A percentile compares a stretch with the other conserved stretches of the same genome.
These are phyloP conservation scores for Sander vitreus DNA, from an alignment of 2,113 vertebrate genomes.

Conservation along the genomic window DNA sequence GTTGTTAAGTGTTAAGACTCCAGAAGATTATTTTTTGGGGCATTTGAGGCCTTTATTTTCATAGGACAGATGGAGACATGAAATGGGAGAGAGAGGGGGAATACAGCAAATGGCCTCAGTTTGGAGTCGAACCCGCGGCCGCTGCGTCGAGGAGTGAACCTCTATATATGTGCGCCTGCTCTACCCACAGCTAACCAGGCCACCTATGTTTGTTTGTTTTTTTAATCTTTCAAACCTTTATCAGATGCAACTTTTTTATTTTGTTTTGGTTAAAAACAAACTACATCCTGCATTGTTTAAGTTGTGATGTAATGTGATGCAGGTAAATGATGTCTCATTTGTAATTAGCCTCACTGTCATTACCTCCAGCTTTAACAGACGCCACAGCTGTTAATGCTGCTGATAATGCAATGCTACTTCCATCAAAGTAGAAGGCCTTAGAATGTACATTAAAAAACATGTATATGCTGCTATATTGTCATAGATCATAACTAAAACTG, in stretches of 20 bases:
- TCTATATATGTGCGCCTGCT: too few relatives aligned
- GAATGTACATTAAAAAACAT: not conserved
- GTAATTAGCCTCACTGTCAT: not conserved
- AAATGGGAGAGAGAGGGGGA: too few relatives aligned
- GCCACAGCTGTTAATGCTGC: not conserved
- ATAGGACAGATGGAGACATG: too few relatives aligned
- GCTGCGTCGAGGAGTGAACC: too few relatives aligned
- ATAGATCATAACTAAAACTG: constrained; percentile 12
- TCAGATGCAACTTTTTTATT: not conserved
- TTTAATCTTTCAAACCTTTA: not conserved
- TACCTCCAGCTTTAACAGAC: not conserved
- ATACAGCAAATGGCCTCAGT: too few relatives aligned
- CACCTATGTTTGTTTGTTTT: too few relatives aligned
- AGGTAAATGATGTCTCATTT: not conserved
- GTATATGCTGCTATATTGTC: constrained; percentile 19
- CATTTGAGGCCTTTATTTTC: too few relatives aligned
- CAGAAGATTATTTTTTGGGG: not conserved
- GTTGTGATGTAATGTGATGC: not conserved
- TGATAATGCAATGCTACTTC: not conserved
- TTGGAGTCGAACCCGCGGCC: too few relatives aligned
- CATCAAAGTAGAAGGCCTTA: not conserved
- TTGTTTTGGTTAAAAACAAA: not conserved
- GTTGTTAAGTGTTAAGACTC: not conserved
- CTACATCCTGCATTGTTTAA: not conserved
- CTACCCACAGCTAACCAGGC: too few relatives aligned